These are phyloP conservation scores for Pelosia muscerda DNA, from an alignment of 2,888 invertebrate genomes.

Conservation along the genomic window DNA sequence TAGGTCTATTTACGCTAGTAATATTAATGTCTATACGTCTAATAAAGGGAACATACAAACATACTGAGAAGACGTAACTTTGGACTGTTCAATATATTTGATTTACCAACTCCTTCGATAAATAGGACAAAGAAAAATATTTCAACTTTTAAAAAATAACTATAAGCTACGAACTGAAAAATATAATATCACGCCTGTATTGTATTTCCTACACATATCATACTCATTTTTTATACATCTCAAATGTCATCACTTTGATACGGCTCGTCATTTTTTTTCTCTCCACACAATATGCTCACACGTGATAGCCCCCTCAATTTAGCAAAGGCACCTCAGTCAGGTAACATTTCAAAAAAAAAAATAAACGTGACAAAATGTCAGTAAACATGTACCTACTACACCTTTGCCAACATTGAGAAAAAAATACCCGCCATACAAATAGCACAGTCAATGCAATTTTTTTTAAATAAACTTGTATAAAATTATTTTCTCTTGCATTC, in stretches of 20 bases:
- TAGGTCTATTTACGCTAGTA: too few relatives aligned
- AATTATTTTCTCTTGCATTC: constrained; percentile 25
- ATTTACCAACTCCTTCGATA: too few relatives aligned
- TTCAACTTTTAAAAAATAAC: too few relatives aligned
- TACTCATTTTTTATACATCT: constrained; percentile 53
- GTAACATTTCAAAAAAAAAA: constrained; percentile 73
- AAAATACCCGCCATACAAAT: constrained; percentile 34
- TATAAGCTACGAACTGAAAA: background rate
- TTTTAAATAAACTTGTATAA: constrained; percentile 24
- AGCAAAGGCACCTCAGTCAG: constrained; percentile 79
- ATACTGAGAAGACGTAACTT: too few relatives aligned
- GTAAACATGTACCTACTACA: constrained; percentile 84
- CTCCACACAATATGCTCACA: constrained; percentile 62
- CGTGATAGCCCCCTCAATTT: constrained; percentile 76
- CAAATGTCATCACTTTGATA: constrained; percentile 79
- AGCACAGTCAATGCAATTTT: constrained; percentile 44
- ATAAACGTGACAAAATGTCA: constrained; percentile 85
- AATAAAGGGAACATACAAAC: too few relatives aligned
- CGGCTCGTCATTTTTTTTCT: constrained; percentile 70
- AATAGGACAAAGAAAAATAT: too few relatives aligned
- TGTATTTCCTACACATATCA: constrained; percentile 55
- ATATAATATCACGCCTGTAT: constrained; percentile 23
- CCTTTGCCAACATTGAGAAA: constrained; percentile 64
- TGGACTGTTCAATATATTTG: too few relatives aligned
- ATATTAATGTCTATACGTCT: too few relatives aligned